phyloP scores from a whole-genome alignment of 2,888 invertebrate species.

The Lottia scabra region DNA sequence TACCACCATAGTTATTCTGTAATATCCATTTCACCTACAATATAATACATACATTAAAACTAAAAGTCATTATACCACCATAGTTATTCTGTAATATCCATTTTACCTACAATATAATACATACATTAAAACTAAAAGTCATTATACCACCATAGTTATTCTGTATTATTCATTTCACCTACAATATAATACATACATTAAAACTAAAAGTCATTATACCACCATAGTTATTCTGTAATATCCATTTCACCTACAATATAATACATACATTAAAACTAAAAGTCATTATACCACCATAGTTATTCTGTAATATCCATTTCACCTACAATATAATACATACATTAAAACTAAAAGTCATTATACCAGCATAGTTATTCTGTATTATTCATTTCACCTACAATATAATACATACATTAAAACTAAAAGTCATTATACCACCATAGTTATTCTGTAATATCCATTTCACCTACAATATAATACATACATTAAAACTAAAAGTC shows the following conservation, averaged over 20 bases:
- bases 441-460: no score
- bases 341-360: no score
- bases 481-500: no score
- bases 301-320: no score
- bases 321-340: no score
- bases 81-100: conserved; percentile 36
- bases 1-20: conserved; percentile 35
- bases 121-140: conserved; percentile 32
- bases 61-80: conserved; percentile 42
- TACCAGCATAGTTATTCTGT: no score
- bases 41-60: conserved; percentile 15
- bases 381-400: no score
- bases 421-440: no score
- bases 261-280: no score
- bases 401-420: no score
- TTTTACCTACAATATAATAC: conserved; percentile 27
- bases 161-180: conserved; percentile 37
- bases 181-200: conserved; percentile 14
- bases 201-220: conserved; percentile 41
- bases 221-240: conserved; percentile 33
- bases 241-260: conserved; percentile 36
- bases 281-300: no score
- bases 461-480: no score
- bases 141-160: conserved; percentile 40
- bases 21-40: conserved; percentile 40